Conservation (phyloP, 2,888 invertebrate species). For the Trisateles emortualis region DNA sequence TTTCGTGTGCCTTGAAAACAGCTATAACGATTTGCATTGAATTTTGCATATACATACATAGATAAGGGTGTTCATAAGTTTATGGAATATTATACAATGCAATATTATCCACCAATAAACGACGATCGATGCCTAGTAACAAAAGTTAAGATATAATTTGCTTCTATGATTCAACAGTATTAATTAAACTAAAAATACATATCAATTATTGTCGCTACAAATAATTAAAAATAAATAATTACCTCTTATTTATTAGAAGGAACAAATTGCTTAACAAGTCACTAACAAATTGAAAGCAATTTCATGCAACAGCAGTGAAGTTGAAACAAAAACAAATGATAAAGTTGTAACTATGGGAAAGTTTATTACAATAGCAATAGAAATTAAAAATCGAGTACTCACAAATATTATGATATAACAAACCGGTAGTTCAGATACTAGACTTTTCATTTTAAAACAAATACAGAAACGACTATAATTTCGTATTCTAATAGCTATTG, state of each 20-base stretch:
- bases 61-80: too few relatives aligned
- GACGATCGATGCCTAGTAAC: too few relatives aligned
- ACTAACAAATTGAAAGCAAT: conserved; percentile 43
- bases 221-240: not conserved
- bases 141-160: too few relatives aligned
- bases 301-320: conserved; percentile 40
- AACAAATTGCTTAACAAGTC: conserved; percentile 38
- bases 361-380: conserved; percentile 29
- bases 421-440: conserved; percentile 24
- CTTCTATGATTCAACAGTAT: too few relatives aligned
- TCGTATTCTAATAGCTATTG: conserved; percentile 4
- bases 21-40: too few relatives aligned
- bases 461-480: conserved; percentile 16
- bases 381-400: conserved; percentile 33
- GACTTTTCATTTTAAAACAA: conserved; percentile 17
- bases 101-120: too few relatives aligned
- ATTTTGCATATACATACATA: too few relatives aligned
- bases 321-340: conserved; percentile 36
- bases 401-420: conserved; percentile 32
- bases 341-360: conserved; percentile 44
- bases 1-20: too few relatives aligned
- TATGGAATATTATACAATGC: too few relatives aligned
- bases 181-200: too few relatives aligned
- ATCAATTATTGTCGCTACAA: not conserved
- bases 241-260: conserved; percentile 17